These are phyloP conservation scores for Cherax destructor DNA, from an alignment of 1,140 invertebrate species.

Conservation along the genomic window DNA sequence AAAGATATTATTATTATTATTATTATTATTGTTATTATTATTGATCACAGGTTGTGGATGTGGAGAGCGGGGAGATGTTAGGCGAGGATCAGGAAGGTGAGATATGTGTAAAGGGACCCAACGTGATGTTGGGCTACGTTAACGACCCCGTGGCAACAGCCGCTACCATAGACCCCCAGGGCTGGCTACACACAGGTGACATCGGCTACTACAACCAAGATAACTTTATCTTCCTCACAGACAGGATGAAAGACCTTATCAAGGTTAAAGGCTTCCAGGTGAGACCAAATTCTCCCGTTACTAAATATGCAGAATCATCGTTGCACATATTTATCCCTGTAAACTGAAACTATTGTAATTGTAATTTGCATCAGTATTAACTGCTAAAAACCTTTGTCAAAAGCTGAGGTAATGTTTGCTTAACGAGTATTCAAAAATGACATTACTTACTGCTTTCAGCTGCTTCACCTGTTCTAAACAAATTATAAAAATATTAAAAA, in stretches of 20 bases:
- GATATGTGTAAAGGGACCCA: not conserved
- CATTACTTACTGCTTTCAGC: no score
- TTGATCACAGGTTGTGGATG: not conserved
- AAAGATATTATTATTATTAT: no score
- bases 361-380: no score
- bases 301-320: no score
- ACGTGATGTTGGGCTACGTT: not conserved
- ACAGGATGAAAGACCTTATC: constrained; percentile 72
- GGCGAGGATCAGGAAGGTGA: not conserved
- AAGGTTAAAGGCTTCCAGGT: constrained; percentile 1
- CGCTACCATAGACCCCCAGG: constrained; percentile 24
- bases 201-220: constrained; percentile 73
- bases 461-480: no score
- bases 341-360: no score
- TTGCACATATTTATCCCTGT: no score
- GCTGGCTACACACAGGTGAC: constrained; percentile 66
- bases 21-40: no score
- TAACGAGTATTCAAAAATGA: no score
- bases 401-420: no score
- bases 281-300: not conserved
- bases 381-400: no score
- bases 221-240: constrained; percentile 72
- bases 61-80: not conserved
- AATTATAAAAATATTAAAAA: no score
- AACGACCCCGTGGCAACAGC: not conserved